Base-by-base conservation (phyloP, 2,888 invertebrate genomes). In the Polymixis lichenea region DNA sequence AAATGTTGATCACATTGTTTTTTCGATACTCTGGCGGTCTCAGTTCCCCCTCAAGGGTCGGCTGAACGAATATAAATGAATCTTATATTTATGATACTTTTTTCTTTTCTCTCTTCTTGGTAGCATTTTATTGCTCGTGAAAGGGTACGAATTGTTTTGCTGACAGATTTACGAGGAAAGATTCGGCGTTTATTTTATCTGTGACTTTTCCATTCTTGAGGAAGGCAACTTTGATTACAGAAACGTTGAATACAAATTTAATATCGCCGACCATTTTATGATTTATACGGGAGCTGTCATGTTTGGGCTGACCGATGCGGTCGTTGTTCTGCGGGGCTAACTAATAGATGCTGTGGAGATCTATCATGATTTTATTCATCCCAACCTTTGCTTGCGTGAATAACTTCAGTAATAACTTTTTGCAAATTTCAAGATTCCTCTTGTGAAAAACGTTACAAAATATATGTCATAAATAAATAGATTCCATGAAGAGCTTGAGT, bases 51-150 rank as follows among this genome's bases (percentile, higher is more conserved):
- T 93, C 92, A 92, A 94, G 93, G 95, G 94, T 93, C 92, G 93
- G 89, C 91, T 94, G 93, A 95, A 95, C 94, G 95, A 96, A 96
- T 95, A 96, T 95, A 96, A 96, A 96, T 96, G 96, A 96, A 95
- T 96, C 95, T 96, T 95, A 95, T 96, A 96, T 96, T 96, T 96
- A 95, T 96, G 94, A 95, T 95, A 94, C 95, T 96, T 95, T 95
- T 95, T 95, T 94, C 93, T 92, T 93, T 93, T 92, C 91, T 93
- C 92, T 94, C 93, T 95, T 95, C 94, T 95, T 94, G 94, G 94
- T 93, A 95, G 94, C 95, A 92, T 96, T 96, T 95, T 96, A 96
- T 96, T 95, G 95, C 95, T 96, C 95, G 95, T 95, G 96, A 96
- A 96, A 95, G 95, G 96, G 95, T 95, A 95, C 94, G 94, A 96